Evolutionary conservation across 2,888 invertebrate genomes (phyloP).

Genomic region (Cepaea hortensis): DNA sequence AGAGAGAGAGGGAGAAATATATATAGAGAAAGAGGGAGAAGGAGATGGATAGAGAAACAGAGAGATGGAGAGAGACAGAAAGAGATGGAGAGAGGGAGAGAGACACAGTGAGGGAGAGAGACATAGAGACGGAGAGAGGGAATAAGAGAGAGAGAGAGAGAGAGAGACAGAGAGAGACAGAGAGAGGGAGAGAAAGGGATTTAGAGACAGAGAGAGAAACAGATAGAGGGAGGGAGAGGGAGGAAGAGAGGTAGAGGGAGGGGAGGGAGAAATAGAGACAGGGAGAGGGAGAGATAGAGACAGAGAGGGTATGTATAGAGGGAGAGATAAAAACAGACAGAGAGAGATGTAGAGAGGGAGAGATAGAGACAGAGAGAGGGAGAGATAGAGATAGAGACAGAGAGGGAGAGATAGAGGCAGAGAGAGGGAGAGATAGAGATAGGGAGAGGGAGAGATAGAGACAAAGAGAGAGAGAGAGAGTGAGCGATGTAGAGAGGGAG

Average conservation of each 20-base stretch:
- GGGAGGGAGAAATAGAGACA: not conserved
- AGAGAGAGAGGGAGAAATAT: not conserved
- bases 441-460: too few species aligned
- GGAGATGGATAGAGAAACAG: not conserved
- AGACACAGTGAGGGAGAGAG: not conserved
- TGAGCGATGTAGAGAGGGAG: not conserved
- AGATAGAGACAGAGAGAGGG: not conserved
- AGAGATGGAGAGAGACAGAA: not conserved
- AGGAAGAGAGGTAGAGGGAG: not conserved
- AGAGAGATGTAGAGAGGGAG: too few species aligned
- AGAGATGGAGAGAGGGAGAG: not conserved
- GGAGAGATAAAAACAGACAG: not conserved
- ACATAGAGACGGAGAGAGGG: not conserved
- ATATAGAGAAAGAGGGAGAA: not conserved
- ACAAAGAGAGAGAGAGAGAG: not conserved
- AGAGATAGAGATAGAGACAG: too few species aligned
- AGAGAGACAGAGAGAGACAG: too few species aligned
- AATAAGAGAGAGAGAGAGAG: not conserved
- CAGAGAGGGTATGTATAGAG: too few species aligned
- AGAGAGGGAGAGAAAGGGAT: too few species aligned
- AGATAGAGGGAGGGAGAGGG: not conserved
- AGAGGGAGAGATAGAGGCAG: too few species aligned
- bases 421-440: too few species aligned
- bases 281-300: not conserved
- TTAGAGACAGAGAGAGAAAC: too few species aligned